Evolutionary conservation across 1,140 invertebrate species (phyloP), one percentile per base, ranked within the genome.

Genomic region (Battus philenor): DNA sequence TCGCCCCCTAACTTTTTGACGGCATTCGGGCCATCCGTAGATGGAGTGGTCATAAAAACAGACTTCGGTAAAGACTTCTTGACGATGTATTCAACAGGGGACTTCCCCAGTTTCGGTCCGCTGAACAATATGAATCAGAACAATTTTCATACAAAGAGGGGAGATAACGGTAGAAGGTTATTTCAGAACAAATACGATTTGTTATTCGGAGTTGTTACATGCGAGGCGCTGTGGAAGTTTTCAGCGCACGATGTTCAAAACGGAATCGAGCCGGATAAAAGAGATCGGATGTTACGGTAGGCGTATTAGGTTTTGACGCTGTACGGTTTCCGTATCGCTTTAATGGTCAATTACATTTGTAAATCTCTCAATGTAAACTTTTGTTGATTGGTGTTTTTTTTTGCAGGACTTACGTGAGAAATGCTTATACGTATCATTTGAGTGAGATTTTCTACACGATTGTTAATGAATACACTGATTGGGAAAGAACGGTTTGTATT

Each of bases 401-500:
- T 77, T 81, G 17, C 73, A 88, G 97, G 57, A 98, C 97, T 2
- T 95, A 99, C 68, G 93, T 96, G 8, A 89, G 97, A 46, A 99
- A 99, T 81, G 92, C 96, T 22, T 98, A 96, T 87, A 93, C 92
- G 44, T 97, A 95, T 87, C 97, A 99, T 84, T 89, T 98, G 46
- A 97, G 96, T 68, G 97, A 99, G 85, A 98, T 99, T 71, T 97
- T 97, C 81, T 96, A 97, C 66, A 98, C 97, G 39, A 93, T 95
- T 10, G 94, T 98, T 15, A 98, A 99, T 71, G 97, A 99, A 64
- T 99, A 99, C 72, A 98, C 96, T 4, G 96, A 98, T 71, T 98
- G 97, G 97, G 95, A 97, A 69, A 88, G 94, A 71, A 96, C 96
- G 2, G 91, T 96, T n/a, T n/a, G n/a, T n/a, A n/a, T n/a, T n/a